Base-by-base conservation (phyloP, 2,797 vertebrate genomes). In the Lepus townsendii region DNA sequence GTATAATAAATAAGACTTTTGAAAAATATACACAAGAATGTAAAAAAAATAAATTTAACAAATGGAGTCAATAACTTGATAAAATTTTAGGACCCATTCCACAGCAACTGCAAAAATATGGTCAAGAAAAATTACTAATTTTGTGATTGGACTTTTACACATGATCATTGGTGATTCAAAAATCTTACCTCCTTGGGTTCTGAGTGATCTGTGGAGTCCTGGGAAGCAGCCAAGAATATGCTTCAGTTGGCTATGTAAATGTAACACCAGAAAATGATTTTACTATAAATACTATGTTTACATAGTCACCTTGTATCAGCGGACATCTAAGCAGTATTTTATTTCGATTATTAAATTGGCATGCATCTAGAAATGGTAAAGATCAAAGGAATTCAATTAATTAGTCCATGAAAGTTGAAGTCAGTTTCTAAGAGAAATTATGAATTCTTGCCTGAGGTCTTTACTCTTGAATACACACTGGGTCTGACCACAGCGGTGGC, bases 1-100 rank as follows among this genome's bases (percentile, higher is more conserved):
- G 62, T 83, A 83, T 13, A 95, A 84, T 73, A 93, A 96, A 73
- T 80, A 88, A 88, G 62, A 89, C 32, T 82, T 96, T 35, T 30
- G 20, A 80, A 92, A 77, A 75, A 76, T 16, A 77, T 47, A n/a
- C 32, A 19, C 65, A 77, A 71, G 69, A 69, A 89, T 85, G 20
- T 72, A 86, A 88, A 93, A 78, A 47, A 47, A 9, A 47, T 42
- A 42, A 47, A 47, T 69, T 1, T 82, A 91, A 73, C 22, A 84
- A 71, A 60, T 38, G 66, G 84, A 88, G 78, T 65, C 69, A 91
- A 77, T 26, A 57, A 85, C 76, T 54, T 92, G 42, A 78, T 65
- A 88, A 83, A 85, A 90, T 42, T 87, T 86, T 92, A 96, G n/a
- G 76, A 75, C 14, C 22, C 50, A 60, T n/a, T 72, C 35, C 20